Evolutionary conservation across 2,113 vertebrate genomes (phyloP).

Genomic region (Tympanuchus pallidicinctus): DNA sequence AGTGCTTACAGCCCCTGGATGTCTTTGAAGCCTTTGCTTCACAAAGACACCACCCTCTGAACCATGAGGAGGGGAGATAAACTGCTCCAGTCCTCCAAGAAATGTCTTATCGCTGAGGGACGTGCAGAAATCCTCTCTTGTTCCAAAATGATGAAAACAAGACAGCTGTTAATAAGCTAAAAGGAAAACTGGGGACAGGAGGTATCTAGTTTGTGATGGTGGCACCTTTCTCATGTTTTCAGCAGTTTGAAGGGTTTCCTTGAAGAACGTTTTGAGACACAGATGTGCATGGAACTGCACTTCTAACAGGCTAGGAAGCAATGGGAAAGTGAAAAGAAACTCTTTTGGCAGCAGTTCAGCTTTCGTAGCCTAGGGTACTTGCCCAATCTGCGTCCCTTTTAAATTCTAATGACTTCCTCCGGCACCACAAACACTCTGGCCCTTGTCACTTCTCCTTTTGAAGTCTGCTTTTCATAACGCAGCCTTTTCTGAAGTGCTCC

Average conservation of each 20-base stretch:
- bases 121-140: neutral
- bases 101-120: neutral
- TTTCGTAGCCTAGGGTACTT: constrained; percentile 25
- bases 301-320: neutral
- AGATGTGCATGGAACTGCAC: neutral
- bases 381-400: constrained; percentile 49
- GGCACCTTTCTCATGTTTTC: constrained; percentile 5
- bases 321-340: constrained; percentile 25
- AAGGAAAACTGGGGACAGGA: neutral
- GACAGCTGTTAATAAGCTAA: neutral
- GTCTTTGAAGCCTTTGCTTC: neutral
- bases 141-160: neutral
- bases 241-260: neutral
- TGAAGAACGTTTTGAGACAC: neutral
- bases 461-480: constrained; percentile 59
- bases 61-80: neutral
- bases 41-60: neutral
- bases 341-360: constrained; percentile 50
- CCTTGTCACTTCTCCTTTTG: constrained; percentile 64
- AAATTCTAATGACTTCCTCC: constrained; percentile 75
- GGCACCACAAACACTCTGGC: constrained; percentile 60
- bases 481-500: constrained; percentile 46
- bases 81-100: neutral
- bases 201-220: neutral
- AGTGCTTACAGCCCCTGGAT: neutral